Evolutionary conservation across 1,140 invertebrate genomes (phyloP).

Genomic region (Monomorium pharaonis): DNA sequence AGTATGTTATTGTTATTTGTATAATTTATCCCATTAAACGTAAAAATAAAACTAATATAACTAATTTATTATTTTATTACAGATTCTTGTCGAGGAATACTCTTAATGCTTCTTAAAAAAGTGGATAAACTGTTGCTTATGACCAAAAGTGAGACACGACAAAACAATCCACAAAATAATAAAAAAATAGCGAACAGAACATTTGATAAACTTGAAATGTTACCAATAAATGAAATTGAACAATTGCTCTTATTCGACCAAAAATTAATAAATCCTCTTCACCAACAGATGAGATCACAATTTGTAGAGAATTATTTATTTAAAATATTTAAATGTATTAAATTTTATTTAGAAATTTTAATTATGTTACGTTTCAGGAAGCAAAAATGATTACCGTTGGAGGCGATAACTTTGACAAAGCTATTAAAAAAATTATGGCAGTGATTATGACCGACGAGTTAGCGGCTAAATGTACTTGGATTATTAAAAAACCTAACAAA

Average conservation of each 20-base stretch:
- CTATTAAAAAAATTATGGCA: not conserved
- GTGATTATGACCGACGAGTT: not conserved
- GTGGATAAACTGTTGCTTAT: not conserved
- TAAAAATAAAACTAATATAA: not conserved
- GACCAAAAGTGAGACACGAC: not conserved
- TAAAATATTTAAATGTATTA: no score
- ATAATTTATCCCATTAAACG: not conserved
- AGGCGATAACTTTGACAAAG: no score
- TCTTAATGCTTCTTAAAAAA: slow-evolving; percentile 5
- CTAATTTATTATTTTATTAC: not conserved
- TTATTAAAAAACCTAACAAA: no score
- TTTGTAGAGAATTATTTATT: not conserved
- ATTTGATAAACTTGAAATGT: slow-evolving; percentile 3
- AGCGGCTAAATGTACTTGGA: not conserved
- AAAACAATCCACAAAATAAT: not conserved
- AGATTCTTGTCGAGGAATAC: not conserved
- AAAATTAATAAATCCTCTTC: not conserved
- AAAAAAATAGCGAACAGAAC: no score
- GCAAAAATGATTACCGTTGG: no score
- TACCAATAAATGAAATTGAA: not conserved
- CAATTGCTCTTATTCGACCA: not conserved
- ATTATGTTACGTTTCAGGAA: no score
- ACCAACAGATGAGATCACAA: not conserved
- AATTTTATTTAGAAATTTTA: no score
- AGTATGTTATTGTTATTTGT: no score